phyloP scores from a whole-genome alignment of 1,140 invertebrate species.

The Eupristina koningsbergeri region DNA sequence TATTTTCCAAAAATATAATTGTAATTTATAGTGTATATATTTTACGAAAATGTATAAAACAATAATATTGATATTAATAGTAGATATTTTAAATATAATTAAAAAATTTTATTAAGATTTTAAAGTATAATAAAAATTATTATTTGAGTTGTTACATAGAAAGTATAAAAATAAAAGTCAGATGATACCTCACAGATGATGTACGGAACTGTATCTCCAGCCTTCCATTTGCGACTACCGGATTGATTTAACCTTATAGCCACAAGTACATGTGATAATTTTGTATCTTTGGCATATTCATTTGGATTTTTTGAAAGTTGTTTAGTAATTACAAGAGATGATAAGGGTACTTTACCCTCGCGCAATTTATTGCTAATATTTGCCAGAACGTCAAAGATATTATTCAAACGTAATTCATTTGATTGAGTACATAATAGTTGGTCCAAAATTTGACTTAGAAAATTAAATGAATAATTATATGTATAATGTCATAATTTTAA shows the following conservation, averaged over 20 bases:
- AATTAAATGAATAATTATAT: no score
- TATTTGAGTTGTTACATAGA: no score
- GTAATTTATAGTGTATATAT: no score
- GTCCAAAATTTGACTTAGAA: slow-evolving; percentile 79
- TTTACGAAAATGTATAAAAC: no score
- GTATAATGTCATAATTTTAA: no score
- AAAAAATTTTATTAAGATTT: no score
- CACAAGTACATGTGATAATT: slow-evolving; percentile 94
- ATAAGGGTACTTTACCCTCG: slow-evolving; percentile 80
- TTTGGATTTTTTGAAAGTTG: slow-evolving; percentile 95
- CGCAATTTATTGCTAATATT: slow-evolving; percentile 78
- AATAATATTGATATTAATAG: no score
- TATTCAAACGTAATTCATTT: slow-evolving; percentile 87
- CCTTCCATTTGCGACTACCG: slow-evolving; percentile 86
- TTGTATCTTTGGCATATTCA: slow-evolving; percentile 88
- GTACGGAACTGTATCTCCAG: slow-evolving; percentile 96
- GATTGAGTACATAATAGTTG: slow-evolving; percentile 88
- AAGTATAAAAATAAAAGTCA: neutral
- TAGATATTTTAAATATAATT: no score
- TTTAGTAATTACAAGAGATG: slow-evolving; percentile 92
- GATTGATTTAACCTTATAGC: slow-evolving; percentile 89
- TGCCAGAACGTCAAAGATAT: slow-evolving; percentile 82
- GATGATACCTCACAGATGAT: slow-evolving; percentile 88
- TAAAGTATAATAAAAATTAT: no score
- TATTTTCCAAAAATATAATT: no score